phyloP scores from a whole-genome alignment of 2,888 invertebrate species.

The Meandrusa payeni region DNA sequence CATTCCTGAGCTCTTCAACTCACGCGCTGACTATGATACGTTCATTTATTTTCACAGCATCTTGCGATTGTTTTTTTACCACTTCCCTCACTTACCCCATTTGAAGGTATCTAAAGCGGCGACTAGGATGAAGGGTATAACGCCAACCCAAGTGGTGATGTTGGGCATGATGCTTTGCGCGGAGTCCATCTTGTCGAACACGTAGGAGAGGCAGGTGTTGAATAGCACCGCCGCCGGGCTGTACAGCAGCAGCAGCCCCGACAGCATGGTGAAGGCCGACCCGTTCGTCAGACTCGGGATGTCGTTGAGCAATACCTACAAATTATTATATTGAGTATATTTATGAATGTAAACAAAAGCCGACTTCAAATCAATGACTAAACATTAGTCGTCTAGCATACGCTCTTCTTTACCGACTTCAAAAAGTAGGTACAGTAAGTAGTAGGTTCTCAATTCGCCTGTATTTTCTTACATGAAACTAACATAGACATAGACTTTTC shows the following conservation, averaged over 20 bases:
- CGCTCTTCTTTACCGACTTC: too few relatives aligned
- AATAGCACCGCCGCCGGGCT: slow-evolving; percentile 88
- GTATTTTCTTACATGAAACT: too few relatives aligned
- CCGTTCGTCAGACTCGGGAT: slow-evolving; percentile 85
- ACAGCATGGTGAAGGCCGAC: slow-evolving; percentile 85
- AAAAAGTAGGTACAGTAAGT: too few relatives aligned
- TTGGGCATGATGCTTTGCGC: slow-evolving; percentile 90
- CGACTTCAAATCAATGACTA: too few relatives aligned
- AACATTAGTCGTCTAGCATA: too few relatives aligned
- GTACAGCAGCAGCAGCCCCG: slow-evolving; percentile 84
- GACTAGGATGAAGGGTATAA: slow-evolving; percentile 87
- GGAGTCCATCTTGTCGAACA: slow-evolving; percentile 91
- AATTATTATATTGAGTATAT: too few relatives aligned
- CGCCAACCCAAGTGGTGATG: slow-evolving; percentile 86
- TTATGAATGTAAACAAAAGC: too few relatives aligned
- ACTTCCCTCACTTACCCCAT: slow-evolving; percentile 76
- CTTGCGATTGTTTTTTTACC: not conserved
- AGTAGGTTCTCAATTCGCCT: too few relatives aligned
- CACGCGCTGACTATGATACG: too few relatives aligned
- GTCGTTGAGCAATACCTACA: slow-evolving; percentile 84
- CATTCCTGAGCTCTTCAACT: too few relatives aligned
- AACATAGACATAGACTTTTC: too few relatives aligned
- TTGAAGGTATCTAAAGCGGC: slow-evolving; percentile 86
- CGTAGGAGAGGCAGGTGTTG: slow-evolving; percentile 88
- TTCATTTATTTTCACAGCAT: too few relatives aligned